phyloP scores from a whole-genome alignment of 1,140 invertebrate species.

The Sipha flava region DNA sequence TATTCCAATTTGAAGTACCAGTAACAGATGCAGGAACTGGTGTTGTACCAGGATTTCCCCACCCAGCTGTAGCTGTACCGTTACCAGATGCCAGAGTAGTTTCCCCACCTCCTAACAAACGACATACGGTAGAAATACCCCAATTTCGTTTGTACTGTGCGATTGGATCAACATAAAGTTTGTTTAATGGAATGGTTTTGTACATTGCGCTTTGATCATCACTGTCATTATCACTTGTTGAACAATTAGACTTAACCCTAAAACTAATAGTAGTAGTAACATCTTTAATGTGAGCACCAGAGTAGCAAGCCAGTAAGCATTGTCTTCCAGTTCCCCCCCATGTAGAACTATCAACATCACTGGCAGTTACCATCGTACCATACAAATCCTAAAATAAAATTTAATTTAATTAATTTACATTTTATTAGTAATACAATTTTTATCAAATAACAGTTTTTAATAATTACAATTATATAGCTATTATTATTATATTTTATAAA shows the following conservation, averaged over 20 bases:
- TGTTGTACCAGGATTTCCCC: constrained; percentile 33
- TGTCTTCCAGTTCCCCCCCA: constrained; percentile 27
- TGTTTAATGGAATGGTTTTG: constrained; percentile 51
- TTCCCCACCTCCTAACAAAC: constrained; percentile 66
- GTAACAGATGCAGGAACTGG: constrained; percentile 33
- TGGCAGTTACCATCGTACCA: constrained; percentile 37
- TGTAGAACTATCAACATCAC: constrained; percentile 44
- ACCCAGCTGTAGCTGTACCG: constrained; percentile 34
- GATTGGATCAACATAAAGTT: constrained; percentile 46
- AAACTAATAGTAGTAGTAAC: constrained; percentile 40
- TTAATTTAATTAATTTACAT: too few species aligned
- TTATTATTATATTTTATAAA: too few species aligned
- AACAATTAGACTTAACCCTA: constrained; percentile 39
- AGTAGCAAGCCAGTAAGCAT: constrained; percentile 27
- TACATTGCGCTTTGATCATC: constrained; percentile 50
- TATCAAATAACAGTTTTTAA: too few species aligned
- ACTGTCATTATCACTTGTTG: constrained; percentile 40
- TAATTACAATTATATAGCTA: too few species aligned
- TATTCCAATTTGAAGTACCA: constrained; percentile 37
- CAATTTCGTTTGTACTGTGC: constrained; percentile 45
- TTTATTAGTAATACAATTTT: too few species aligned
- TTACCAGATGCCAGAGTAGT: constrained; percentile 59
- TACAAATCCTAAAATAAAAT: constrained; percentile 36
- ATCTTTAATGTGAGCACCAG: constrained; percentile 36
- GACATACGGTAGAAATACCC: constrained; percentile 52